Evolutionary conservation across 2,797 vertebrate species (phyloP), one percentile per base, ranked within the genome.

Genomic region (Balearica regulorum): DNA sequence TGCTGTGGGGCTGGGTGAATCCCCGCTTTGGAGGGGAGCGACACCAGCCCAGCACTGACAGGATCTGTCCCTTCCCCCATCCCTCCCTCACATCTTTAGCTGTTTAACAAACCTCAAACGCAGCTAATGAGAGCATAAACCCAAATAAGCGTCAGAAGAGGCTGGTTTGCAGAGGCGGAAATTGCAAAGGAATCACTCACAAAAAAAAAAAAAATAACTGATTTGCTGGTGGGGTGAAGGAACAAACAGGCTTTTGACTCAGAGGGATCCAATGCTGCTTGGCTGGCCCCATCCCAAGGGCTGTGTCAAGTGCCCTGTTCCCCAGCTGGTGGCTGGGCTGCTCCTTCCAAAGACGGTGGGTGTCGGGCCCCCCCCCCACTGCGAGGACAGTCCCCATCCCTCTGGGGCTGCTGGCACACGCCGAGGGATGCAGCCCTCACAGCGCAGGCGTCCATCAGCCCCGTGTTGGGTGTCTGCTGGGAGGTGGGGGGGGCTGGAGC

Each of bases 221-320:
- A 90, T 95, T 89, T 10, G 70, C 51, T 93, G 17, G 65, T 65
- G 87, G 96, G 96, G 97, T 91, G 69, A 88, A 53, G 94, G 94
- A 97, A 97, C 96, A 97, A 97, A 96, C 96, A 87, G 87, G 66
- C 97, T 97, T 97, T 97, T 97, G 96, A 97, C 54, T 96, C 91
- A 86, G 81, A 87, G 68, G 29, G 91, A 91, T 85, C 89, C 0
- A 3, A 55, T 97, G 97, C 90, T 10, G 68, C 13, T 24, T 90
- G 69, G 60, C 95, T 96, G 96, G 95, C 96, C 62, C 37, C 0
- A 5, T 41, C 60, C 82, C 95, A 92, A 75, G 64, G 93, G 84
- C 88, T 90, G 85, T 77, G 85, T 89, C 79, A 85, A 95, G 82
- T 87, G 90, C 58, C 75, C 90, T 2, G 53, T 73, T 68, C 77